Percentiles rank a stretch among this genome's conserved stretches.
Evolutionary conservation across 92 coral and sea anemone species (phyloP).

Genomic region (Phenganax marumi): DNA sequence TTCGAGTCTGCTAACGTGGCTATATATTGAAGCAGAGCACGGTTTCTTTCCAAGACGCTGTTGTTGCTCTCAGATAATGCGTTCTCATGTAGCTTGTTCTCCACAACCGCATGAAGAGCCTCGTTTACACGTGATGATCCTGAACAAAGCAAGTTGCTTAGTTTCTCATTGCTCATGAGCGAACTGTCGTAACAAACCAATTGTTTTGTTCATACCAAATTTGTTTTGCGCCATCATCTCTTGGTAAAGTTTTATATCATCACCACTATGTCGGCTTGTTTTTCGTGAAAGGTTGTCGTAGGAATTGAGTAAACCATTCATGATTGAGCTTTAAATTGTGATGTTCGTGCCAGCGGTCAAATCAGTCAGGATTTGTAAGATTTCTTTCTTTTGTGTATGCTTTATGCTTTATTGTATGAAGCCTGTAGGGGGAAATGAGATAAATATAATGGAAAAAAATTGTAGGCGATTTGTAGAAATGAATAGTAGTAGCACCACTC

Average conservation of each 20-base stretch:
- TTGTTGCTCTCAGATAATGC: conserved; percentile 35
- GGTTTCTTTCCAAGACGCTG: conserved; percentile 57
- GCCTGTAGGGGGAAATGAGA: no score
- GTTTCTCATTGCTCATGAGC: background rate
- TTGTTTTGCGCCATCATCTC: background rate
- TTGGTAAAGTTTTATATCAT: conserved; percentile 9
- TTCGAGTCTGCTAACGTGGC: conserved; percentile 60
- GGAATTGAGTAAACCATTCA: background rate
- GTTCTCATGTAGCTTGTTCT: conserved; percentile 14
- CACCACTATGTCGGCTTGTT: conserved; percentile 5
- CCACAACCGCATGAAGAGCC: conserved; percentile 41
- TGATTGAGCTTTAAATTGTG: background rate
- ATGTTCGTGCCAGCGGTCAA: no score
- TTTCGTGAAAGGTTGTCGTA: conserved; percentile 6
- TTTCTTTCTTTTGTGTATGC: no score
- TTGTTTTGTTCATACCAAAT: no score
- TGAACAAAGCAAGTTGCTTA: background rate
- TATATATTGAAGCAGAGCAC: conserved; percentile 85
- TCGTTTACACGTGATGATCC: conserved; percentile 31
- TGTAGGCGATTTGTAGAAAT: no score
- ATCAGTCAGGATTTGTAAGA: no score
- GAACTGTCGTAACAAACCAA: background rate
- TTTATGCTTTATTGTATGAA: no score
- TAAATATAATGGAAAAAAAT: no score
- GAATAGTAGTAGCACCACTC: no score